Evolutionary conservation across 2,888 invertebrate species (phyloP), one percentile per base, ranked within the genome.

Genomic region (Gortyna flavago): DNA sequence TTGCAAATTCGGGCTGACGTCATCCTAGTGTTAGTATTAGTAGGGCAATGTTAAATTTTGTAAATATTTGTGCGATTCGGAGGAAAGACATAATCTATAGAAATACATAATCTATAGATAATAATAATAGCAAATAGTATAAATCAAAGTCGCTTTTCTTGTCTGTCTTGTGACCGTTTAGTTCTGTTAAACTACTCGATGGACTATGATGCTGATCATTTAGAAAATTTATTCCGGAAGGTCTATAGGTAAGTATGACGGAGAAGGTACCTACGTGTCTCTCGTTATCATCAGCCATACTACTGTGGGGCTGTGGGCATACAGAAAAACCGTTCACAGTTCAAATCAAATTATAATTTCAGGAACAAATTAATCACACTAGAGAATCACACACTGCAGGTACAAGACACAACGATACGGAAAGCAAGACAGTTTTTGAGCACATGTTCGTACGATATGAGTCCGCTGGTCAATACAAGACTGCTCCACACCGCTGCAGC

Each of bases 1-100:
- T 51, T 81, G 66, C 77, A 59, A 82, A 65, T 74, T 71, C 25
- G n/a, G 38, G 21, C 29, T 85, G 64, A 85, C 75, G 75, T 81
- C 85, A 81, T 44, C 51, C 59, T 68, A 21, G 25, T 25, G 38
- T 64, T 66, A 16, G 13, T 48, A 35, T 29, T 35, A 29, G 38
- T 51, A 62, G 18, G 48, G 25, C 25, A 32, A 41, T 48, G 79
- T 62, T 54, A 16, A 69, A 72, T 13, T 44, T 48, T 11, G 48
- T 44, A 61, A 25, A 68, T 57, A 7, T 67, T 72, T 85, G 59
- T 44, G 21, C 35, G 38, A 79, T 25, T 64, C 21, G 8, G 25
- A 59, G 25, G 3, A 48, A 51, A 78, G 18, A 48, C 32, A 48
- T n/a, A n/a, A n/a, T n/a, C n/a, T n/a, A n/a, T n/a, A 67, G 59